Base-by-base conservation (phyloP, 2,888 invertebrate species). In the Clitarchus hookeri region DNA sequence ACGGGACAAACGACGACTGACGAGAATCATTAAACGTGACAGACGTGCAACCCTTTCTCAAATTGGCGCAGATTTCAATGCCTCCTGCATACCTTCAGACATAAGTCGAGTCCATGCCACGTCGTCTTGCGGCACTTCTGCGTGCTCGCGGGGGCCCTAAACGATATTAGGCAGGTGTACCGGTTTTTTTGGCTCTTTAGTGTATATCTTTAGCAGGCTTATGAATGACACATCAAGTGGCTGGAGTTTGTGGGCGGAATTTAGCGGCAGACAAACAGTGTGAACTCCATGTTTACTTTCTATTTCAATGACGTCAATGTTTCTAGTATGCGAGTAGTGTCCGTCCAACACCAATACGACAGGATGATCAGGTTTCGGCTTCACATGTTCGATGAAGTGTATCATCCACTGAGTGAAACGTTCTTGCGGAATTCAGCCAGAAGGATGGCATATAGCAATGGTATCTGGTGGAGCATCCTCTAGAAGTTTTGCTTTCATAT, bases 181-280 rank as follows among this genome's bases (percentile, higher is more conserved):
- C n/a, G n/a, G n/a, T n/a, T n/a, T n/a, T n/a, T n/a, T n/a, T n/a
- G n/a, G n/a, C n/a, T n/a, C n/a, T n/a, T n/a, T n/a, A n/a, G n/a
- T n/a, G n/a, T n/a, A 27, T 6, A 44, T 25, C 44, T 88, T 88
- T 6, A 88, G 53, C 0, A 87, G 85, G 26, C 87, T 85, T 86
- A 88, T 88, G 79, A 88, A 88, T 6, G 88, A 83, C 27, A 87
- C 86, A 82, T 88, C 87, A 19, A 88, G 84, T n/a, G 88, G 88
- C 83, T 88, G 88, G 12, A 88, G 8, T 53, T 86, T 87, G 80
- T 88, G 86, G 8, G 87, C 79, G 36, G 84, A 84, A 54, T 88
- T 87, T 16, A 88, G 88, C n/a, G 88, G 88, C 27, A 88, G 65
- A 79, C 85, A 88, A 11, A 88, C 36, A 19, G 87, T 86, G 25